phyloP scores from a whole-genome alignment of 2,888 invertebrate species.

The Cartodere bifasciata region DNA sequence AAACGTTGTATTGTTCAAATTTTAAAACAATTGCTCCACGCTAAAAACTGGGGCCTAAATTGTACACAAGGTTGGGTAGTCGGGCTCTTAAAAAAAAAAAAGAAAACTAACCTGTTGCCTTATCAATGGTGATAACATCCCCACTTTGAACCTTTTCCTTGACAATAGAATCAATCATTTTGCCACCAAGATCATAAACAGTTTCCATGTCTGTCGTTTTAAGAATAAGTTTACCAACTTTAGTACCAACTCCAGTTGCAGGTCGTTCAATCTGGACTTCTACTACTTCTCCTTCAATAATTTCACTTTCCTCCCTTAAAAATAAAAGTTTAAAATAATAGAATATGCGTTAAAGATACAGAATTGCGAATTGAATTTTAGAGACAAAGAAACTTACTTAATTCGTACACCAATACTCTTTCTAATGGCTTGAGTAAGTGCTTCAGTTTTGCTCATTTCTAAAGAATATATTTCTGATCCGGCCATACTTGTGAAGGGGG shows the following conservation, averaged over 20 bases:
- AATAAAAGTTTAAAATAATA: constrained; percentile 4
- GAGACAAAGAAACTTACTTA: constrained; percentile 23
- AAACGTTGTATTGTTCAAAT: too few relatives aligned
- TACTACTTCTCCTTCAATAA: constrained; percentile 98
- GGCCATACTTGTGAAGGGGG: constrained; percentile 97
- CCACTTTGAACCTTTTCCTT: constrained; percentile 94
- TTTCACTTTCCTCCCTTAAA: constrained; percentile 87
- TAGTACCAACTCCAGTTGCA: constrained; percentile 76
- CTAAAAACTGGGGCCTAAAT: too few relatives aligned
- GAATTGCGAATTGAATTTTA: constrained; percentile 5
- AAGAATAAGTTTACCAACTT: constrained; percentile 86
- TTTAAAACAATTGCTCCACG: too few relatives aligned
- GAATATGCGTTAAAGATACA: constrained; percentile 6
- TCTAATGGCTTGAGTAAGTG: constrained; percentile 88
- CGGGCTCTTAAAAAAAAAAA: too few relatives aligned
- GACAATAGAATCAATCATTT: constrained; percentile 93
- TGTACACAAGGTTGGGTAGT: too few relatives aligned
- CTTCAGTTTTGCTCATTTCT: constrained; percentile 99
- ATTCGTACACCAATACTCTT: constrained; percentile 91
- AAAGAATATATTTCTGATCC: constrained; percentile 97
- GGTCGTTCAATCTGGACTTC: constrained; percentile 94
- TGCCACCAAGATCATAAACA: constrained; percentile 93
- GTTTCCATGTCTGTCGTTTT: constrained; percentile 99
- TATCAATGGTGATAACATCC: constrained; percentile 97
- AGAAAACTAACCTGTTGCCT: constrained; percentile 94